Conservation (phyloP, 2,113 vertebrate species). For the Todiramphus saurophagus region DNA sequence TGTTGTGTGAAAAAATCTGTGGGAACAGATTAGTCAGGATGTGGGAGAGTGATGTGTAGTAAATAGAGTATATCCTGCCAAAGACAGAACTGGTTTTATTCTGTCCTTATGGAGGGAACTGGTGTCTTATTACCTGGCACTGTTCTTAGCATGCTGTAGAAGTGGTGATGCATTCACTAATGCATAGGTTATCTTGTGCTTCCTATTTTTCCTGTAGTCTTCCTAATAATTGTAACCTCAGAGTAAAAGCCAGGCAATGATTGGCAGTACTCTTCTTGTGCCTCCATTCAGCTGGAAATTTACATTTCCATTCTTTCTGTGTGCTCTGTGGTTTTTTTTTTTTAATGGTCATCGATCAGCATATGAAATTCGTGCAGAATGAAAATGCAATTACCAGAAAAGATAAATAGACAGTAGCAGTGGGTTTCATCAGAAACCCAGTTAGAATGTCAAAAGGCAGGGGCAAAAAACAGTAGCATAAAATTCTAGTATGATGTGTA, state of each 20-base stretch:
- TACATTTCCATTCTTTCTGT: neutral
- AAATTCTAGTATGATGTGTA: neutral
- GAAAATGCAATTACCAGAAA: conserved; percentile 9
- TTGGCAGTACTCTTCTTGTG: neutral
- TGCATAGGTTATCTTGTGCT: neutral
- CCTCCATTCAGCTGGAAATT: conserved; percentile 1
- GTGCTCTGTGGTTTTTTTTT: neutral
- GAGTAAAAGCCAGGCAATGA: neutral
- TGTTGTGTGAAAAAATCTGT: neutral
- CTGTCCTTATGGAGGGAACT: neutral
- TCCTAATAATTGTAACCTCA: neutral
- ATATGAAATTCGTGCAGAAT: neutral
- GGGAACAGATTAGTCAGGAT: neutral
- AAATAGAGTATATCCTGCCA: neutral
- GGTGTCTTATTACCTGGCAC: neutral
- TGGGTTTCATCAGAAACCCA: neutral
- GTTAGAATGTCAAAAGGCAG: neutral
- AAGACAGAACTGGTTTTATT: neutral
- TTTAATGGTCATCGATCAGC: neutral
- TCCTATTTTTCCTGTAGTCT: neutral
- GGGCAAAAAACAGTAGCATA: neutral
- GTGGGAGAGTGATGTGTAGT: neutral
- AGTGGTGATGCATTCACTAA: neutral
- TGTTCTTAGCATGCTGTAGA: neutral
- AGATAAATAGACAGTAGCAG: conserved; percentile 6